Conservation (phyloP, 2,888 invertebrate species). For the Drosophila nr. fundita region DNA sequence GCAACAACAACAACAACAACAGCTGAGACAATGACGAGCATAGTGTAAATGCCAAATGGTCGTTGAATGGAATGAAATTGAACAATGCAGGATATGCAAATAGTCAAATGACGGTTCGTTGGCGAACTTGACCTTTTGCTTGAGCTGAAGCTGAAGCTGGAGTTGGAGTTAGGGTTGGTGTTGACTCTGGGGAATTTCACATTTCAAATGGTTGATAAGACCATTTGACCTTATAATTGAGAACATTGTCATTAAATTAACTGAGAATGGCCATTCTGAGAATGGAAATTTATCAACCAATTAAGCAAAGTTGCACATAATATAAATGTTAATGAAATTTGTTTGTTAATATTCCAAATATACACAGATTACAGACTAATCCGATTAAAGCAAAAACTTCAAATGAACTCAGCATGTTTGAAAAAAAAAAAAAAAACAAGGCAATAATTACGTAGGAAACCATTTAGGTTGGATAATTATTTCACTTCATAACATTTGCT, state of each 20-base stretch:
- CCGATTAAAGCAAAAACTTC: constrained; percentile 5
- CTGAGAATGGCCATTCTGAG: not conserved
- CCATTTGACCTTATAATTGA: constrained; percentile 16
- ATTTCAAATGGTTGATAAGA: constrained; percentile 1
- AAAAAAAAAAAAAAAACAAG: not conserved
- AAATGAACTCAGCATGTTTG: not conserved
- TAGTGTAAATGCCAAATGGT: constrained; percentile 50
- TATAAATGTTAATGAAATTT: not conserved
- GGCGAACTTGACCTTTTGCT: constrained; percentile 43
- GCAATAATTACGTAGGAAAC: not conserved
- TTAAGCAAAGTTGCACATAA: not conserved
- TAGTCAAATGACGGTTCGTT: constrained; percentile 34
- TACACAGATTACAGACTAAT: constrained; percentile 12
- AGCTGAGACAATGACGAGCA: constrained; percentile 39
- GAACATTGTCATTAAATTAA: constrained; percentile 7
- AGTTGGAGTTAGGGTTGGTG: fast-evolving
- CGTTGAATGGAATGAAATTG: constrained; percentile 13
- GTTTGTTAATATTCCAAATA: constrained; percentile 4
- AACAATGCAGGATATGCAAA: constrained; percentile 52
- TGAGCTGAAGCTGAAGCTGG: not conserved
- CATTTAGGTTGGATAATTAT: not conserved
- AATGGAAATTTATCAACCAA: not conserved
- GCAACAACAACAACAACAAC: constrained; percentile 6
- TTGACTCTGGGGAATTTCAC: not conserved
- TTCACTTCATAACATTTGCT: not conserved